A percentile compares a stretch with the other conserved stretches of the same genome.
These are phyloP conservation scores for Actenoides lindsayi DNA, from an alignment of 2,113 vertebrate species.

Conservation along the genomic window DNA sequence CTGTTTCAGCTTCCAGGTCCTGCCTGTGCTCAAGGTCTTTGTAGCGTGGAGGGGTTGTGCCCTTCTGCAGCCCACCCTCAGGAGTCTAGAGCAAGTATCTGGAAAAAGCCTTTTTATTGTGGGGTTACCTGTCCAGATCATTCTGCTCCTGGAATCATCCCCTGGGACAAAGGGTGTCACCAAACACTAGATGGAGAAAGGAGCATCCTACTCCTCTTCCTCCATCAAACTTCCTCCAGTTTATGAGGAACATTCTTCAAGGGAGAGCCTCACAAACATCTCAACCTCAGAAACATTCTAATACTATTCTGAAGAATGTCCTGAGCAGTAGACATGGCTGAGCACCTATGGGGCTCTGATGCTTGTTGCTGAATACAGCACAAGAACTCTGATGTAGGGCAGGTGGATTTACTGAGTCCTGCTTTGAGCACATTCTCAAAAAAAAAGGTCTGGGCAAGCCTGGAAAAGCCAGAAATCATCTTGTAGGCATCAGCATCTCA, in stretches of 20 bases:
- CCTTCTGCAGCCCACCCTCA: not conserved
- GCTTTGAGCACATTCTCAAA: not conserved
- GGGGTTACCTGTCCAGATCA: not conserved
- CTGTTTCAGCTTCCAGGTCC: not conserved
- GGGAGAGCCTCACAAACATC: not conserved
- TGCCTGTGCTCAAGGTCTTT: not conserved
- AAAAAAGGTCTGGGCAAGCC: not conserved
- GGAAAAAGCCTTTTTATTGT: not conserved
- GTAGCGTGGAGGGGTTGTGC: not conserved
- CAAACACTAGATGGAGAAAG: not conserved
- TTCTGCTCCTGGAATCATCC: not conserved
- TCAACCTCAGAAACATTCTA: not conserved
- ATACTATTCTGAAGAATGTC: not conserved
- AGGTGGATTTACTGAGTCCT: not conserved
- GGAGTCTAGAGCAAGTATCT: not conserved
- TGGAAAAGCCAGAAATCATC: not conserved
- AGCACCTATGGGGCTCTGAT: not conserved
- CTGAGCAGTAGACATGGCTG: not conserved
- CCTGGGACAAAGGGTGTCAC: not conserved
- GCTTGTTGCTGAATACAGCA: not conserved
- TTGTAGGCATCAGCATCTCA: not conserved
- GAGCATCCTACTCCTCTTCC: not conserved
- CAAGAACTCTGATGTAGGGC: not conserved
- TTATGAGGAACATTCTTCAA: not conserved
- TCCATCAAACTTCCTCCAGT: too few species aligned